phyloP scores from a whole-genome alignment of 53 echinoderm and acorn worm genomes.

The Zoroaster sp. region DNA sequence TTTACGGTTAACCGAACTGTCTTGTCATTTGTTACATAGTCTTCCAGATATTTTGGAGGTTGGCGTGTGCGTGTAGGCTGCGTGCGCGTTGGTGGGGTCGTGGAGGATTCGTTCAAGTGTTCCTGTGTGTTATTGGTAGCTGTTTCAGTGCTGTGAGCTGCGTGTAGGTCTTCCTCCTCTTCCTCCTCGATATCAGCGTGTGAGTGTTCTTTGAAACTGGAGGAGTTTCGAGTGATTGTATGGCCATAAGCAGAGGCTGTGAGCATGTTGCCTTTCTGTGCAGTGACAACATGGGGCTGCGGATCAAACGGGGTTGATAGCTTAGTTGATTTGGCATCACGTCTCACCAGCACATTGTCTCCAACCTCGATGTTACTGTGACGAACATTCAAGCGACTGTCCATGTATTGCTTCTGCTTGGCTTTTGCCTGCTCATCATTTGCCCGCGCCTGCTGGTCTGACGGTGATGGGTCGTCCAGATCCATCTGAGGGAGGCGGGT shows the following conservation, averaged over 20 bases:
- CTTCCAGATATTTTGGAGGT: not conserved
- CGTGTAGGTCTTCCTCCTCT: not conserved
- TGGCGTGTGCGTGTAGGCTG: not conserved
- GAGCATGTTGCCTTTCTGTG: not conserved
- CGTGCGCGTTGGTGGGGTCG: not conserved
- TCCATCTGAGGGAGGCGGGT: constrained; percentile 45
- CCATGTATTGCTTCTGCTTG: constrained; percentile 49
- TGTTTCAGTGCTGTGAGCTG: not conserved
- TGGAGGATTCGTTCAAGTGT: not conserved
- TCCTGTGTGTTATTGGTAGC: not conserved
- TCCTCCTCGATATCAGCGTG: not conserved
- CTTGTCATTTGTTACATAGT: too few relatives aligned
- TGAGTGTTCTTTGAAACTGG: not conserved
- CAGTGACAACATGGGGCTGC: not conserved
- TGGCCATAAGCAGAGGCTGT: not conserved
- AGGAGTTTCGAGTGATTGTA: constrained; percentile 1
- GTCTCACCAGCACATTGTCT: not conserved
- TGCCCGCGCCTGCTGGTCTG: not conserved
- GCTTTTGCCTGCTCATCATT: constrained; percentile 49
- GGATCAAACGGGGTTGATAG: not conserved
- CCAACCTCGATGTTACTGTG: not conserved
- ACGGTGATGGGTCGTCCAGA: not conserved
- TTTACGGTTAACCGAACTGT: too few relatives aligned
- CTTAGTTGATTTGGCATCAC: not conserved
- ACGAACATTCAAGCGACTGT: not conserved